These are phyloP conservation scores for Metacarcinus magister DNA, from an alignment of 2,888 invertebrate species.

Conservation along the genomic window DNA sequence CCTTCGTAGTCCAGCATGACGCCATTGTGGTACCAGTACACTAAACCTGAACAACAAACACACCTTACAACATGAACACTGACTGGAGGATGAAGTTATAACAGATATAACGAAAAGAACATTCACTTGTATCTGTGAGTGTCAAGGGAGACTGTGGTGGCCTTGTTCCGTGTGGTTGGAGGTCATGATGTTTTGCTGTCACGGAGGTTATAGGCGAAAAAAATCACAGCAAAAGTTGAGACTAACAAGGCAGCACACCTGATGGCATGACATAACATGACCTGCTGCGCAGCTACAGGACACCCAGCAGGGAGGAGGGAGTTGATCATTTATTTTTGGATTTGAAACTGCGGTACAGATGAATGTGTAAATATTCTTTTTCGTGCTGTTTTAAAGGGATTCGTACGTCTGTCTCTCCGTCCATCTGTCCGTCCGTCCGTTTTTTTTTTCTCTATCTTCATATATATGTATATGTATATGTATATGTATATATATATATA, in stretches of 20 bases:
- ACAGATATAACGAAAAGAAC: no score
- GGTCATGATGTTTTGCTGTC: not conserved
- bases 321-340: not conserved
- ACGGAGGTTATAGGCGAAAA: not conserved
- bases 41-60: conserved; percentile 63
- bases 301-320: not conserved
- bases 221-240: not conserved
- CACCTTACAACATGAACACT: not conserved
- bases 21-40: conserved; percentile 79
- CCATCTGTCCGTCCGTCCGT: no score
- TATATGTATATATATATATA: not conserved
- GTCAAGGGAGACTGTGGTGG: no score
- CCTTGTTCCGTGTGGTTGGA: not conserved
- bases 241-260: not conserved
- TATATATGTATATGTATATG: not conserved
- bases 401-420: no score
- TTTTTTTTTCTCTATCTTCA: not conserved
- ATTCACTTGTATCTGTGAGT: no score
- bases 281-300: not conserved
- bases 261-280: not conserved
- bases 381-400: no score
- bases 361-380: no score
- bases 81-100: no score
- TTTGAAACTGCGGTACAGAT: no score
- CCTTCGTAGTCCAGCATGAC: conserved; percentile 80